Conservation (phyloP, 2,113 vertebrate species). For the Chauna torquata region DNA sequence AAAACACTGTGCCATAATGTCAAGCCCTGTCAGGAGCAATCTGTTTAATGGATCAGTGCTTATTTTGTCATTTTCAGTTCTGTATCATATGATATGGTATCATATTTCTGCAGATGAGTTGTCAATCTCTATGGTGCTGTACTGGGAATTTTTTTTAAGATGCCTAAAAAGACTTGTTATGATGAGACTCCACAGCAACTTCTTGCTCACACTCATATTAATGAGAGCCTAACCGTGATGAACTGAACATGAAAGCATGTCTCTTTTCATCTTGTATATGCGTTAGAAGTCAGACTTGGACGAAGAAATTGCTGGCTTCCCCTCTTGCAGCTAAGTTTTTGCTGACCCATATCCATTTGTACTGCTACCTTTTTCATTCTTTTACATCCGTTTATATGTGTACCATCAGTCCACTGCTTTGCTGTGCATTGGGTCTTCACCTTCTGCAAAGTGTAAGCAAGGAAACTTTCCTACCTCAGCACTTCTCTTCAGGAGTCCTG, state of each 20-base stretch:
- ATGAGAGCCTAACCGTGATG: background rate
- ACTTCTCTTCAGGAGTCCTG: background rate
- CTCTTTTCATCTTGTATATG: background rate
- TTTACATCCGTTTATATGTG: background rate
- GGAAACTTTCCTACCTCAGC: background rate
- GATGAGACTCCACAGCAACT: background rate
- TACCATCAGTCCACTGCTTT: background rate
- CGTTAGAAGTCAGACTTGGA: background rate
- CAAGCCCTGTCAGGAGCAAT: background rate
- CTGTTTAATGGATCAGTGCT: background rate
- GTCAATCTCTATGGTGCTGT: background rate
- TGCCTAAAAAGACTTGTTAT: background rate
- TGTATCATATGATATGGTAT: background rate
- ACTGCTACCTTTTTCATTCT: background rate
- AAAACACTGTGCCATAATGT: background rate
- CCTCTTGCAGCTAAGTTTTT: background rate
- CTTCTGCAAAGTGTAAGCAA: background rate
- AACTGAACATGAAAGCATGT: background rate
- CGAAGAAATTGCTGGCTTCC: background rate
- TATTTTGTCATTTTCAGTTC: constrained; percentile 18
- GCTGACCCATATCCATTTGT: background rate
- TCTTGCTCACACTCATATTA: background rate
- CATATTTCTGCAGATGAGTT: background rate
- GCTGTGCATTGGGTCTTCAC: background rate
- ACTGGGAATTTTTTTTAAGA: background rate